Evolutionary conservation across 2,797 vertebrate genomes (phyloP).

Genomic region (Sebastiscus albofasciatus): DNA sequence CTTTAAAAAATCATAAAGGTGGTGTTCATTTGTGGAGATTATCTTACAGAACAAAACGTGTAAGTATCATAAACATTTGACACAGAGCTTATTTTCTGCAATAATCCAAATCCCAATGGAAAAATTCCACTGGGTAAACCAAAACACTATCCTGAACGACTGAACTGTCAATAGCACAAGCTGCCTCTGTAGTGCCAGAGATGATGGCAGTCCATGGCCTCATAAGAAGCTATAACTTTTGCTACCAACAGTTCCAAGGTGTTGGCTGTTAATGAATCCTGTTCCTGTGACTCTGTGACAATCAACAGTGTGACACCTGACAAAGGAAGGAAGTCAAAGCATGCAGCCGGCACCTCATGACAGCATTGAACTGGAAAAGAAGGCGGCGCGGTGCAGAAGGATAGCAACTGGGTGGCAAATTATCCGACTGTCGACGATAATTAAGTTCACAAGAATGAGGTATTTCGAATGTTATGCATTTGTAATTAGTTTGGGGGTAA

Average conservation of each 20-base stretch:
- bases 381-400: not conserved
- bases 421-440: constrained; percentile 38
- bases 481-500: not conserved
- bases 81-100: no score
- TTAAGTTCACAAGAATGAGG: not conserved
- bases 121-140: not conserved
- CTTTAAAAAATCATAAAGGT: no score
- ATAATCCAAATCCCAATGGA: no score
- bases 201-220: not conserved
- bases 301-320: constrained; percentile 20
- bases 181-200: not conserved
- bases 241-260: not conserved
- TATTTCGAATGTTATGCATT: not conserved
- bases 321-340: not conserved
- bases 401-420: not conserved
- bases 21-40: no score
- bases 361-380: not conserved
- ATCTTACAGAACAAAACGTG: no score
- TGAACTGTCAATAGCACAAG: not conserved
- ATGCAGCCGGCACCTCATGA: not conserved
- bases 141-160: not conserved
- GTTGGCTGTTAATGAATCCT: not conserved
- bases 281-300: constrained; percentile 27
- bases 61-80: no score
- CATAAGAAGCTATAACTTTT: not conserved